Percentiles rank a stretch among this genome's conserved stretches.
phyloP scores from a whole-genome alignment of 2,797 vertebrate genomes.

The Gallinago stenura region DNA sequence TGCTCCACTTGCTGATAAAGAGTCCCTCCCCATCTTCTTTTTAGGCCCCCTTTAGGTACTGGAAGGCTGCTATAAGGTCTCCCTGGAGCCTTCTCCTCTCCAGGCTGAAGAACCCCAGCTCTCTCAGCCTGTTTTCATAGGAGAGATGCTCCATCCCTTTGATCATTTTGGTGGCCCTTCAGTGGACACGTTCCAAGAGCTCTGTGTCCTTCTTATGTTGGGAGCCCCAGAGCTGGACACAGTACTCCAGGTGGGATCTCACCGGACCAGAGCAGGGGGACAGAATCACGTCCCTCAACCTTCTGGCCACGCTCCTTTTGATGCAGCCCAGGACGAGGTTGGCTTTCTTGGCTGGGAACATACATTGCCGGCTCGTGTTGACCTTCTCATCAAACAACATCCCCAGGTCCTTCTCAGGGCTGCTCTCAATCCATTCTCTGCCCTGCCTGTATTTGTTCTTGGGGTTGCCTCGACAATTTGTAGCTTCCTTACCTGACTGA shows the following conservation, averaged over 20 bases:
- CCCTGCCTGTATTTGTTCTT: background rate
- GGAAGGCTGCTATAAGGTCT: background rate
- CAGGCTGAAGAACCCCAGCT: background rate
- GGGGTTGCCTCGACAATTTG: background rate
- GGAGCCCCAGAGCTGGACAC: background rate
- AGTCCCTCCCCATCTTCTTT: background rate
- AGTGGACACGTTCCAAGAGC: background rate
- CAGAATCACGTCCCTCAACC: background rate
- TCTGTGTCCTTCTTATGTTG: background rate
- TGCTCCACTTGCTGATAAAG: background rate
- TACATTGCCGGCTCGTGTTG: background rate
- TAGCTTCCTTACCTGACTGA: background rate
- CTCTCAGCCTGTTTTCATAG: background rate
- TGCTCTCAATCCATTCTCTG: background rate
- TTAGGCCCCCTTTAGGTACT: background rate
- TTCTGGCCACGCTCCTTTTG: background rate
- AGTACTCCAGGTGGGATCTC: background rate
- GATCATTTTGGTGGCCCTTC: background rate
- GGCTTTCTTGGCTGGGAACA: background rate
- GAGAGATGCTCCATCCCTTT: background rate
- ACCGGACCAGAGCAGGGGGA: background rate
- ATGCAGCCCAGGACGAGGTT: background rate
- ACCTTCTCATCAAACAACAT: background rate
- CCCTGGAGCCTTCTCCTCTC: background rate
- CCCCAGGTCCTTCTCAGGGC: background rate